Conservation (phyloP, 1,140 invertebrate species). For the Orius insidiosus region DNA sequence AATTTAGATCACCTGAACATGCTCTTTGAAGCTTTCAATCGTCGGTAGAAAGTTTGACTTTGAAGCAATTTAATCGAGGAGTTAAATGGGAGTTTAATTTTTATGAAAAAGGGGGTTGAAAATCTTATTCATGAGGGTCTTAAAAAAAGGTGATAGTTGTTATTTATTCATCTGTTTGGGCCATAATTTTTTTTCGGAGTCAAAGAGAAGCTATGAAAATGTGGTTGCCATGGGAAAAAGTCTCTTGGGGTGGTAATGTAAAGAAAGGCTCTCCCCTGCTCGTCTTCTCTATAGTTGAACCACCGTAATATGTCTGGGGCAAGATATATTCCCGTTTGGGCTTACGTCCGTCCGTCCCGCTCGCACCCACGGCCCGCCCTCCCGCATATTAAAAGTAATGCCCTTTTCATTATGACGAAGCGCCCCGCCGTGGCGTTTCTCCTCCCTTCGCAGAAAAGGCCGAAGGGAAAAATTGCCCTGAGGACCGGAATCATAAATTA, state of each 20-base stretch:
- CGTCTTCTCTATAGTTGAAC: neutral
- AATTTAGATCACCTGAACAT: neutral
- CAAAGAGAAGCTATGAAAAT: constrained; percentile 4
- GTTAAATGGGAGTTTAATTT: too few species aligned
- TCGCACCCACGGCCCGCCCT: neutral
- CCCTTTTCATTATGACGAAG: constrained; percentile 7
- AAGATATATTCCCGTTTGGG: too few species aligned
- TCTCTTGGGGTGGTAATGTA: too few species aligned
- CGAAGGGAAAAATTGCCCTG: neutral
- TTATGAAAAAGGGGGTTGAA: too few species aligned
- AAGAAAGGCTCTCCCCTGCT: neutral
- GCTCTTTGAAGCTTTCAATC: neutral
- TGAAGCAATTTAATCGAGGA: too few species aligned
- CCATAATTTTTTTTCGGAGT: constrained; percentile 1
- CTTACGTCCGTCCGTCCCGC: too few species aligned
- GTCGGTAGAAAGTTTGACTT: neutral
- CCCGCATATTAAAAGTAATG: constrained; percentile 6
- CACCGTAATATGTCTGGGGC: constrained; percentile 2
- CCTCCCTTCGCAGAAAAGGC: neutral
- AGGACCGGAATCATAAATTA: too few species aligned
- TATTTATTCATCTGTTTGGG: too few species aligned
- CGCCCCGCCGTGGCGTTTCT: too few species aligned
- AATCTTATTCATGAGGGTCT: too few species aligned
- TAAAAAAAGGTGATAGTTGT: too few species aligned
- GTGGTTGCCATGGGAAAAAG: neutral